Percentiles rank a stretch among this genome's conserved stretches.
These are phyloP conservation scores for Sesia bembeciformis DNA, from an alignment of 2,888 invertebrate species.

Conservation along the genomic window DNA sequence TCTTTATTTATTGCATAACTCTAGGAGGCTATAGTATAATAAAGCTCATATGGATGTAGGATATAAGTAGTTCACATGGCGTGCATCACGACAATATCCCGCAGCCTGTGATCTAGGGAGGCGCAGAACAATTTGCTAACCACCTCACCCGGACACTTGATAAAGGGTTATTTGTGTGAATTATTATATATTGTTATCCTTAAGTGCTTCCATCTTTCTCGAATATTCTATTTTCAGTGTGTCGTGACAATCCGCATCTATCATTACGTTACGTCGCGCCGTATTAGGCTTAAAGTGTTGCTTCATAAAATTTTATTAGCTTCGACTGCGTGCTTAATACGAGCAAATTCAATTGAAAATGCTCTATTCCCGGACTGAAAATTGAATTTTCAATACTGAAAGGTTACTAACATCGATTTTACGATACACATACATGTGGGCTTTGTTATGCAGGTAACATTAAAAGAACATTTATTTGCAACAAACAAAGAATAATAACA, in stretches of 20 bases:
- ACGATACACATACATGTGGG: no score
- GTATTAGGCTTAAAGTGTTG: background rate
- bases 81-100: constrained; percentile 39
- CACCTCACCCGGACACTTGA: constrained; percentile 18
- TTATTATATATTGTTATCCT: constrained; percentile 40
- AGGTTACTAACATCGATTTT: no score
- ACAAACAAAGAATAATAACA: constrained; percentile 11
- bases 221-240: background rate
- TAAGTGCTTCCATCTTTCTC: constrained; percentile 12
- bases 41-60: background rate
- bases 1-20: no score
- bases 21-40: no score
- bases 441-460: constrained; percentile 3
- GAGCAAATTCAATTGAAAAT: background rate
- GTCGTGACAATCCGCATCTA: background rate
- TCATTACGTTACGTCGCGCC: background rate
- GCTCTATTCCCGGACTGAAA: no score
- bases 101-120: constrained; percentile 13
- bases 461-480: constrained; percentile 1
- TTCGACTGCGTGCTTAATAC: background rate
- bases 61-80: constrained; percentile 23
- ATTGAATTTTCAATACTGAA: no score
- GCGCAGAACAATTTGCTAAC: constrained; percentile 34
- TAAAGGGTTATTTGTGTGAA: constrained; percentile 49
- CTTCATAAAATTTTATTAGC: background rate